Conservation (phyloP, 1,140 invertebrate species). For the Drosophila nebulosa region DNA sequence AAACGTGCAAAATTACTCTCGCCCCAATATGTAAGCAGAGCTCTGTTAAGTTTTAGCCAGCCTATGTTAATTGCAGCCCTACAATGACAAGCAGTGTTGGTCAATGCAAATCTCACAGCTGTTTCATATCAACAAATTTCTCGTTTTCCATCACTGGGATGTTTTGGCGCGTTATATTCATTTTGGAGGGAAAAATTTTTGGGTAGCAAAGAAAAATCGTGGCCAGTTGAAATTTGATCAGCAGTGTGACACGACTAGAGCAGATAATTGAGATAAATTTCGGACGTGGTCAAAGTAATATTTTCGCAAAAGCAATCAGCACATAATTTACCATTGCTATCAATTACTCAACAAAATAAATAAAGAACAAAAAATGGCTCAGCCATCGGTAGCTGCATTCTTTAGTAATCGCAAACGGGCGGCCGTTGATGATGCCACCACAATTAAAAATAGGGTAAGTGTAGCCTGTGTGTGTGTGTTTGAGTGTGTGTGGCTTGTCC, state of each 20-base stretch:
- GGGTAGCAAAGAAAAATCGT: constrained; percentile 46
- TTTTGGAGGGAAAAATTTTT: constrained; percentile 66
- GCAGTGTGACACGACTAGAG: constrained; percentile 52
- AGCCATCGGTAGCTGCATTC: constrained; percentile 86
- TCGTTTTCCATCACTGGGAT: constrained; percentile 24
- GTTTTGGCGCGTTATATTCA: constrained; percentile 60
- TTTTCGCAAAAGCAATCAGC: constrained; percentile 18
- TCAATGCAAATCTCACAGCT: constrained; percentile 22
- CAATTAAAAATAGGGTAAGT: constrained; percentile 84
- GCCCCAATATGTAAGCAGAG: constrained; percentile 14
- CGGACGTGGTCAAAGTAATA: constrained; percentile 56
- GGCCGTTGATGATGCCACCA: constrained; percentile 84
- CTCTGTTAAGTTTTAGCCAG: constrained; percentile 30
- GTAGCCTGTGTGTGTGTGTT: constrained; percentile 2
- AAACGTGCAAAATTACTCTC: constrained; percentile 39
- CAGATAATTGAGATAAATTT: constrained; percentile 16
- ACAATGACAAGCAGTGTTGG: not conserved
- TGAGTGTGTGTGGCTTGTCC: constrained; percentile 14
- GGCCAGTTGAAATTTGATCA: constrained; percentile 74
- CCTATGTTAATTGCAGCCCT: constrained; percentile 51
- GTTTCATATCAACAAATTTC: not conserved
- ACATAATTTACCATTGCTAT: constrained; percentile 31
- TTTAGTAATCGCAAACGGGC: constrained; percentile 87
- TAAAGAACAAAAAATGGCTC: constrained; percentile 83
- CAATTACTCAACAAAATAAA: constrained; percentile 12